Evolutionary conservation across 2,797 vertebrate genomes (phyloP), one percentile per base, ranked within the genome.

Genomic region (Silurus lanzhouensis): DNA sequence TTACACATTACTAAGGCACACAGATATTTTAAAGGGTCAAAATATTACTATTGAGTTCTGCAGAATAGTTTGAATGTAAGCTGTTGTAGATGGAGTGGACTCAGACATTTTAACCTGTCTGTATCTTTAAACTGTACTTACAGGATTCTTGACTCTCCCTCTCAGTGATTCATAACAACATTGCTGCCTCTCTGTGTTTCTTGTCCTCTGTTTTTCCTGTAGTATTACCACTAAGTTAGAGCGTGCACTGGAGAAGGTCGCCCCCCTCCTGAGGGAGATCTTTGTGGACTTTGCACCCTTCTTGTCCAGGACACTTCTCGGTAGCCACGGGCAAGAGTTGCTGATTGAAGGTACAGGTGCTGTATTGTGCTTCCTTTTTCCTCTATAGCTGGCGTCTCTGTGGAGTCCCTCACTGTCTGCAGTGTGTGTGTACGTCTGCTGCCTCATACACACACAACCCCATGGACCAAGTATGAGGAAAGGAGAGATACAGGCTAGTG

Each of bases 211-310:
- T 80, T 14, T 83, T n/a, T 70, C 10, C 88, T 91, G 91, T 95
- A 99, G 98, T 91, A 99, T 99, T 91, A 99, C 98, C 91, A 98
- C 98, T 90, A 99, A 99, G 94, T 95, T 99, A 93, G 98, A 99
- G 94, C 96, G 98, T 27, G 98, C 98, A 31, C 94, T 99, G 92
- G 98, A 99, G 94, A 99, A 99, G 92, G 98, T 99, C 90, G 98
- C 98, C 44, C 98, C 98, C 14, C 95, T 99, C 88, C 93, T 99
- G 91, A 95, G 98, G 91, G 98, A 99, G 95, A 99, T 99, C 90
- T 99, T 99, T 92, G 98, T 99, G 93, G 98, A 99, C 93, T 99
- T 99, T 91, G 98, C 98, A 1, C 98, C 98, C 71, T 99, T 99
- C 93, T 94, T 99, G 46, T 99, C 98, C 72, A 95, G 98, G 90